These are phyloP conservation scores for Embidobia sp. DNA, from an alignment of 2,888 invertebrate genomes.

Conservation along the genomic window DNA sequence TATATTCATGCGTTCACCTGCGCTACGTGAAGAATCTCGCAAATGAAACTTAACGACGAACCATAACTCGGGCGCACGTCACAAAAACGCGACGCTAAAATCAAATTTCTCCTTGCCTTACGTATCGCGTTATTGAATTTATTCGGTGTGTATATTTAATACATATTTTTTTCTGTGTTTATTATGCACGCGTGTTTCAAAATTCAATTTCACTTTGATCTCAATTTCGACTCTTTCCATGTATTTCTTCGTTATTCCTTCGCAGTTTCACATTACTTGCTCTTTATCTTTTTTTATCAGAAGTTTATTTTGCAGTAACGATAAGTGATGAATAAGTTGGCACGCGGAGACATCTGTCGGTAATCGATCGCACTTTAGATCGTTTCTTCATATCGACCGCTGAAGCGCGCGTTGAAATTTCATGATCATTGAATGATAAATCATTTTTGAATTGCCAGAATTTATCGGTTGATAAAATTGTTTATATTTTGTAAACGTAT, in stretches of 20 bases:
- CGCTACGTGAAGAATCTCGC: constrained; percentile 38
- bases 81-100: constrained; percentile 7
- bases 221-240: too few relatives aligned
- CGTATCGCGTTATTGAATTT: neutral
- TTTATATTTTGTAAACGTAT: too few relatives aligned
- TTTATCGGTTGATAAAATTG: too few relatives aligned
- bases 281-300: constrained; percentile 1
- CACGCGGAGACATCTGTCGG: constrained; percentile 33
- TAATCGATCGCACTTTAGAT: constrained; percentile 36
- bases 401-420: neutral
- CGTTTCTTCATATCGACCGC: constrained; percentile 39
- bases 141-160: too few relatives aligned
- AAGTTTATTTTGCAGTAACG: neutral
- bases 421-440: constrained; percentile 38
- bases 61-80: neutral
- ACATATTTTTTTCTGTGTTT: too few relatives aligned
- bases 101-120: constrained; percentile 6
- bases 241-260: too few relatives aligned
- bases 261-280: neutral
- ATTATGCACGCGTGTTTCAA: too few relatives aligned
- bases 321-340: neutral
- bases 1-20: constrained; percentile 44
- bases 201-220: too few relatives aligned
- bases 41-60: constrained; percentile 50
- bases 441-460: too few relatives aligned